These are phyloP conservation scores for Ellobium chinense DNA, from an alignment of 2,888 invertebrate species.

Conservation along the genomic window DNA sequence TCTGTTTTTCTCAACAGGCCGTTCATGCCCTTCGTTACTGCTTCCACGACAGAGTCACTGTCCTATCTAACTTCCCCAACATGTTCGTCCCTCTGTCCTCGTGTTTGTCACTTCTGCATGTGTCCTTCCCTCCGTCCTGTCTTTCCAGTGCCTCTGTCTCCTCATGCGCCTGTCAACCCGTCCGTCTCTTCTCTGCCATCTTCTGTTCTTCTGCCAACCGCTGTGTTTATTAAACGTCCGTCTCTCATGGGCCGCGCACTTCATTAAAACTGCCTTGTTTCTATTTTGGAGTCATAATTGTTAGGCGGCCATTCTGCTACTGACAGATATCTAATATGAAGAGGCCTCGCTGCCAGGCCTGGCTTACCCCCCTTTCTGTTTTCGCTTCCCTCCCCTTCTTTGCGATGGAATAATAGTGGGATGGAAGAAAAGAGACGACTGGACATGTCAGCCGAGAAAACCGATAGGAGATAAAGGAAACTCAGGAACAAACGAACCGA, in stretches of 20 bases:
- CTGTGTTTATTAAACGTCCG: not conserved
- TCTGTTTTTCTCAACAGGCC: too few species aligned
- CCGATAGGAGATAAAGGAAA: too few species aligned
- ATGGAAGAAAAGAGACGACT: too few species aligned
- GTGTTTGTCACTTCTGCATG: not conserved
- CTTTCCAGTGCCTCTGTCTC: not conserved
- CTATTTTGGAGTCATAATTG: slow-evolving; percentile 24
- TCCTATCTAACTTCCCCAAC: too few species aligned
- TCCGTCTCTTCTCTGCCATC: not conserved
- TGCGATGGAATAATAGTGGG: too few species aligned
- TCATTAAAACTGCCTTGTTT: slow-evolving; percentile 22
- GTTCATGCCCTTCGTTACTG: too few species aligned
- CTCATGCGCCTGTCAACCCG: not conserved
- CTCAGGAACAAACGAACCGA: too few species aligned
- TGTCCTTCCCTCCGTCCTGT: not conserved
- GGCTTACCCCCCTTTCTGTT: too few species aligned
- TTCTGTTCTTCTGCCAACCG: not conserved
- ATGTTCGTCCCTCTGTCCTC: not conserved
- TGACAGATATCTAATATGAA: slow-evolving; percentile 28
- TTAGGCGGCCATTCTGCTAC: not conserved
- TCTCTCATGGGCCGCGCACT: not conserved
- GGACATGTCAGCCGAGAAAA: too few species aligned
- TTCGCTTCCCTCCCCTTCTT: too few species aligned
- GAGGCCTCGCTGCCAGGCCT: not conserved
- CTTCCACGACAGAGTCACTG: too few species aligned